Evolutionary conservation across 2,113 vertebrate species (phyloP).

Genomic region (Oxyruncus cristatus): DNA sequence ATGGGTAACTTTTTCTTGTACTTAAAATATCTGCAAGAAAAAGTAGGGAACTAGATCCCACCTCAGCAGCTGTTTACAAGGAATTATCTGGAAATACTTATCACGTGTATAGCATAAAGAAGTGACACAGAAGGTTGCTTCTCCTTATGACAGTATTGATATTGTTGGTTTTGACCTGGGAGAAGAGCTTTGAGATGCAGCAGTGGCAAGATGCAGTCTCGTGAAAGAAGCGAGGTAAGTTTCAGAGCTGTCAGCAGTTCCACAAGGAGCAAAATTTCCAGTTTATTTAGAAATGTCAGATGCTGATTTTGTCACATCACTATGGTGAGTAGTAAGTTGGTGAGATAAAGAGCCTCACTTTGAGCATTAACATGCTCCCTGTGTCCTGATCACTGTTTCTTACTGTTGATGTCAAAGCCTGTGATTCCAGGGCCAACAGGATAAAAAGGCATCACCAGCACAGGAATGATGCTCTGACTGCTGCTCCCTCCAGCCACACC

Average conservation of each 20-base stretch:
- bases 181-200: background rate
- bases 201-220: background rate
- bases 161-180: background rate
- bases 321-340: background rate
- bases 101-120: background rate
- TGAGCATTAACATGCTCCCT: fast-evolving
- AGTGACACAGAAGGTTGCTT: background rate
- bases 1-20: background rate
- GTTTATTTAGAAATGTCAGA: background rate
- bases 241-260: background rate
- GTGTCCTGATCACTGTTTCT: background rate
- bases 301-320: background rate
- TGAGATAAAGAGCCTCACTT: background rate
- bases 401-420: background rate
- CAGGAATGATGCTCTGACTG: background rate
- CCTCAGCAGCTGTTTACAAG: background rate
- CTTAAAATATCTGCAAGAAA: background rate
- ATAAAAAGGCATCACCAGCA: background rate
- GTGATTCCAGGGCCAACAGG: background rate
- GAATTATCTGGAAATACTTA: background rate
- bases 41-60: background rate
- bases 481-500: background rate
- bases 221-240: background rate
- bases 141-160: background rate
- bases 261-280: background rate